Evolutionary conservation across 2,888 invertebrate genomes (phyloP).

Genomic region (Acrocyrtus sp.): DNA sequence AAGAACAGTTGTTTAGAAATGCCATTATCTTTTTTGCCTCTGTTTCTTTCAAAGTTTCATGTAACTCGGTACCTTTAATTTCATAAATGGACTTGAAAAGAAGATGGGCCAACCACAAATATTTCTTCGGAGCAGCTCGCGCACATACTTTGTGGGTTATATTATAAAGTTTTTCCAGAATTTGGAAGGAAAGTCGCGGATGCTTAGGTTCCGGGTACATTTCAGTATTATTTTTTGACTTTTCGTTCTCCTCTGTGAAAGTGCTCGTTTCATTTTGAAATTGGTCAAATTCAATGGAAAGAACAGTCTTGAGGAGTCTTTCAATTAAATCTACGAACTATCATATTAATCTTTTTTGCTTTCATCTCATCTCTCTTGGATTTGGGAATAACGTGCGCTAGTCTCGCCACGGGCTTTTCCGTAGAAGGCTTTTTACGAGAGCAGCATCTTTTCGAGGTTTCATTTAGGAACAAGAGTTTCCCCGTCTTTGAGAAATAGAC

Average conservation of each 20-base stretch:
- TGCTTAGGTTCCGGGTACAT: background rate
- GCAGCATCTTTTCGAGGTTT: background rate
- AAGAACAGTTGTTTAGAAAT: constrained; percentile 18
- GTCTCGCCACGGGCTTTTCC: too few species aligned
- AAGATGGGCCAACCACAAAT: constrained; percentile 32
- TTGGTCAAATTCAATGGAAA: background rate
- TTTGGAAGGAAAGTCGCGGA: constrained; percentile 21
- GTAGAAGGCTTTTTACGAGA: too few species aligned
- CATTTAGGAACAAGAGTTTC: background rate
- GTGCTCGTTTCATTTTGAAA: too few species aligned
- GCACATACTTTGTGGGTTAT: constrained; percentile 33
- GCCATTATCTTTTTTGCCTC: constrained; percentile 23
- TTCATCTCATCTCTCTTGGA: background rate
- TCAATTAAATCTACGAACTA: background rate
- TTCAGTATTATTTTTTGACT: background rate
- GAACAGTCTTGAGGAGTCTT: background rate
- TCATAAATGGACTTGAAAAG: constrained; percentile 46
- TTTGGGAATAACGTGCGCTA: background rate
- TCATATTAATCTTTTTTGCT: background rate
- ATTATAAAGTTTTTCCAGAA: constrained; percentile 25
- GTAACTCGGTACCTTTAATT: constrained; percentile 28
- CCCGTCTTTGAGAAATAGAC: background rate
- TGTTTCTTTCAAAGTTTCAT: constrained; percentile 24
- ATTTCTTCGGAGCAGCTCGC: constrained; percentile 17
- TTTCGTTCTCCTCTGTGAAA: too few species aligned